Percentiles rank a stretch among this genome's conserved stretches.
These are phyloP conservation scores for Agonopterix arenella DNA, from an alignment of 2,888 invertebrate species.

Conservation along the genomic window DNA sequence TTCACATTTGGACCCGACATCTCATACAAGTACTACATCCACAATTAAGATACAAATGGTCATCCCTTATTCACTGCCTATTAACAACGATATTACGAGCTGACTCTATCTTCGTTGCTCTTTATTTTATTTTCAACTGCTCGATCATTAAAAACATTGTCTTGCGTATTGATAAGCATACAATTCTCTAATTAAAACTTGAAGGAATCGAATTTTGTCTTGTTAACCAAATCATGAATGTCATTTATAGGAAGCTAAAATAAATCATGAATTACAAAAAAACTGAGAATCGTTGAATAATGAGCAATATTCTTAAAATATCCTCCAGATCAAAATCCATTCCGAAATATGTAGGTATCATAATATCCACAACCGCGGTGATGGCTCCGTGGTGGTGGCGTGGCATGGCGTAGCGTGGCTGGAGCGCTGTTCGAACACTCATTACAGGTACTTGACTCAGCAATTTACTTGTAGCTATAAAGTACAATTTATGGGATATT, in stretches of 20 bases:
- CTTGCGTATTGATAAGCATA: background rate
- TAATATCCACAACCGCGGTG: constrained; percentile 15
- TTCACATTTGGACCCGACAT: constrained; percentile 38
- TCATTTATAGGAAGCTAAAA: constrained; percentile 13
- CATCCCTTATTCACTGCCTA: constrained; percentile 11
- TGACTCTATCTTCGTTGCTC: background rate
- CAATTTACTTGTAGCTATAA: constrained; percentile 55
- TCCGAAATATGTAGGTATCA: constrained; percentile 4
- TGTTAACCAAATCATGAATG: too few relatives aligned
- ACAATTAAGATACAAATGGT: constrained; percentile 9
- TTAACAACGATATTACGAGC: background rate
- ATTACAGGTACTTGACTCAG: constrained; percentile 54
- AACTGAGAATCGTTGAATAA: constrained; percentile 24
- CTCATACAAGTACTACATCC: constrained; percentile 13
- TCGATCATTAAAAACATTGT: background rate
- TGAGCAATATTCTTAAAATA: constrained; percentile 48
- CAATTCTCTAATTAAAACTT: too few relatives aligned
- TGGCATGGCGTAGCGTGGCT: constrained; percentile 5
- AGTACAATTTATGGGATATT: constrained; percentile 55
- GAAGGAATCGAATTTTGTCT: too few relatives aligned
- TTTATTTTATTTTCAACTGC: too few relatives aligned
- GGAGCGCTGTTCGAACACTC: constrained; percentile 19
- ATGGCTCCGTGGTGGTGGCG: background rate
- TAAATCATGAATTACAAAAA: constrained; percentile 33
- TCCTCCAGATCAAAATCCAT: constrained; percentile 31